Evolutionary conservation across 2,888 invertebrate species (phyloP).

Genomic region (Dicroscelio sp.): DNA sequence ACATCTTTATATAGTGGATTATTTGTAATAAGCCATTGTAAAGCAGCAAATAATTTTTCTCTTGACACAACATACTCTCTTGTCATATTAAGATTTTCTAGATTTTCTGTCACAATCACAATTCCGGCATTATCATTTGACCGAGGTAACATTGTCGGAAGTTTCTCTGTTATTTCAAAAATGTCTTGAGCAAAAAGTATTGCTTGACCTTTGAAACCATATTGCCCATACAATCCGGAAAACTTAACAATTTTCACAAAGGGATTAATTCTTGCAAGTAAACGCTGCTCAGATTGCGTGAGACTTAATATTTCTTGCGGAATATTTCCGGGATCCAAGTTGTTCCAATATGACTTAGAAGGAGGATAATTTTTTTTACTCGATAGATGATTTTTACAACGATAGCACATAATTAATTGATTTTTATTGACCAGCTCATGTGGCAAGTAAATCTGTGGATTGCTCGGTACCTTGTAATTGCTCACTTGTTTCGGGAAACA

Average conservation of each 20-base stretch:
- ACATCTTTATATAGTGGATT: constrained; percentile 38
- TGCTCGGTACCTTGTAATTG: constrained; percentile 10
- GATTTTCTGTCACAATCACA: constrained; percentile 26
- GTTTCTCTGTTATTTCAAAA: constrained; percentile 14
- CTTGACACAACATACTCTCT: constrained; percentile 36
- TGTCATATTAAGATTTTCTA: constrained; percentile 27
- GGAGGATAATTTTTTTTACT: constrained; percentile 38
- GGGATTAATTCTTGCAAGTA: constrained; percentile 26
- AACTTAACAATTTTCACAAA: constrained; percentile 44
- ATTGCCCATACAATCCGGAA: constrained; percentile 44
- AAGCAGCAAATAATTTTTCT: constrained; percentile 22
- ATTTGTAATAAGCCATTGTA: constrained; percentile 28
- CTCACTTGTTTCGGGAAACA: constrained; percentile 34
- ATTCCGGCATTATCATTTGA: constrained; percentile 24
- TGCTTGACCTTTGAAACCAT: constrained; percentile 48
- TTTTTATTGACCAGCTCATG: constrained; percentile 1
- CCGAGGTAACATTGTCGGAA: constrained; percentile 38
- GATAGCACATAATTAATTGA: constrained; percentile 12
- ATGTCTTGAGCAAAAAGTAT: constrained; percentile 48
- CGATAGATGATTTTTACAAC: constrained; percentile 23
- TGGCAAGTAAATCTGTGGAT: constrained; percentile 12
- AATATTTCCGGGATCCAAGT: constrained; percentile 37
- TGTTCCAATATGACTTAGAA: constrained; percentile 36
- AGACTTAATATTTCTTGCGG: constrained; percentile 22
- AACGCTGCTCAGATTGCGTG: constrained; percentile 37